Base-by-base conservation (phyloP, 2,113 vertebrate species). In the Nothocercus julius region DNA sequence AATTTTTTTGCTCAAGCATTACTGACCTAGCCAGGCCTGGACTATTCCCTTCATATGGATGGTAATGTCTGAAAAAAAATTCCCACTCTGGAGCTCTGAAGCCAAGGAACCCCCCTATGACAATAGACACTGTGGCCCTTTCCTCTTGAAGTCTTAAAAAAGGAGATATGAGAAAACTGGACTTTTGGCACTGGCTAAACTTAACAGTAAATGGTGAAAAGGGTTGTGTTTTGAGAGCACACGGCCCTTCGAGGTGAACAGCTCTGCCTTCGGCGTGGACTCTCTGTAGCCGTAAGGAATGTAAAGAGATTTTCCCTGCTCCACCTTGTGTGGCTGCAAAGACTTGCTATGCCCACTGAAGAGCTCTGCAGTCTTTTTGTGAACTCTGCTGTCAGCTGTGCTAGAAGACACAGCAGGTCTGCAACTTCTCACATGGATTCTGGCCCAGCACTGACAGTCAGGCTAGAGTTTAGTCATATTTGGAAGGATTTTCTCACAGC, bases 221-320 rank as follows among this genome's bases (percentile, higher is more conserved):
- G 3, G 14, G 36, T 38, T 11, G 9, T 2, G 8, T 51, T 59
- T 28, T 7, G 38, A 45, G 56, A 8, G 19, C 21, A 54, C 19
- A 5, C 17, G 32, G 17, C 27, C 8, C 8, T 16, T 24, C 0
- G 4, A 40, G 63, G 32, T 13, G 17, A 18, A 21, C 0, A 1
- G 3, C 16, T n/a, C 70, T 40, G 0, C 30, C 34, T 69, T 32
- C 54, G 13, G 8, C 54, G 30, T 1, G n/a, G 28, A 18, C 12
- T 66, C 70, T 47, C 1, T 0, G 2, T 27, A 49, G 18, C 47
- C 36, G 0, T 6, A 13, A 4, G 42, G 7, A 2, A 53, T 0
- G 0, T 30, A 19, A 5, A 8, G 17, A 5, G 30, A 5, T 18
- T 56, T 51, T 11, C 28, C 0, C 0, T 47, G 70, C 22, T 70